These are phyloP conservation scores for Octopus bimaculoides DNA, from an alignment of 1,140 invertebrate genomes.

Conservation along the genomic window DNA sequence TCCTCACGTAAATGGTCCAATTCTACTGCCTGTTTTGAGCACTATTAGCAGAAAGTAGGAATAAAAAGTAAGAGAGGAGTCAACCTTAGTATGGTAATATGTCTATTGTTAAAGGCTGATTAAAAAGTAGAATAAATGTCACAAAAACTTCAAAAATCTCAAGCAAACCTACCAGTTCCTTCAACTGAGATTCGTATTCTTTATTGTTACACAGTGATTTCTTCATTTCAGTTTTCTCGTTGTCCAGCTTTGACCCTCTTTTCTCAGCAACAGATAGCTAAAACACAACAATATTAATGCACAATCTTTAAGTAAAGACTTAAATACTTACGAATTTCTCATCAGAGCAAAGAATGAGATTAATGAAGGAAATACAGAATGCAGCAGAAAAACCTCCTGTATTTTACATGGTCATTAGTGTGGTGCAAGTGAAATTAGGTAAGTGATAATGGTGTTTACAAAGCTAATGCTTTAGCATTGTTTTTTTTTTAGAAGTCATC, in stretches of 20 bases:
- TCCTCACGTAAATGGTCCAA: constrained; percentile 64
- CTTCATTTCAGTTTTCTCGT: background rate
- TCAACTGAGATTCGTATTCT: constrained; percentile 5
- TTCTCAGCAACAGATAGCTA: constrained; percentile 2
- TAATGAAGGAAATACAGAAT: too few species aligned
- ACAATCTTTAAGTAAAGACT: too few species aligned
- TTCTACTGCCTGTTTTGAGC: constrained; percentile 64
- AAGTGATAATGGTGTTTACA: too few species aligned
- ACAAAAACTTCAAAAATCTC: background rate
- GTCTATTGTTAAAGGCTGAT: background rate
- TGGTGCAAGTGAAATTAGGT: too few species aligned
- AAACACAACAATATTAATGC: background rate
- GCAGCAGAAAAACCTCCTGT: too few species aligned
- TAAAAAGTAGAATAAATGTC: background rate
- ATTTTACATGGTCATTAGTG: too few species aligned
- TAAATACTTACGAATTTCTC: too few species aligned
- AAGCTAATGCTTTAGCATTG: too few species aligned
- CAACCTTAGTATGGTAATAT: background rate
- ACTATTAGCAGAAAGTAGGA: constrained; percentile 31
- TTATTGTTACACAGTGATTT: background rate
- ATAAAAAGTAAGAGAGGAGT: background rate
- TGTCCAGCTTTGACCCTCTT: background rate
- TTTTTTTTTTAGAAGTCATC: too few species aligned
- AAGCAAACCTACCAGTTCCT: background rate
- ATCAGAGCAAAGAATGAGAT: too few species aligned